These are phyloP conservation scores for Fragariocoptes setiger DNA, from an alignment of 1,140 invertebrate species.

Conservation along the genomic window DNA sequence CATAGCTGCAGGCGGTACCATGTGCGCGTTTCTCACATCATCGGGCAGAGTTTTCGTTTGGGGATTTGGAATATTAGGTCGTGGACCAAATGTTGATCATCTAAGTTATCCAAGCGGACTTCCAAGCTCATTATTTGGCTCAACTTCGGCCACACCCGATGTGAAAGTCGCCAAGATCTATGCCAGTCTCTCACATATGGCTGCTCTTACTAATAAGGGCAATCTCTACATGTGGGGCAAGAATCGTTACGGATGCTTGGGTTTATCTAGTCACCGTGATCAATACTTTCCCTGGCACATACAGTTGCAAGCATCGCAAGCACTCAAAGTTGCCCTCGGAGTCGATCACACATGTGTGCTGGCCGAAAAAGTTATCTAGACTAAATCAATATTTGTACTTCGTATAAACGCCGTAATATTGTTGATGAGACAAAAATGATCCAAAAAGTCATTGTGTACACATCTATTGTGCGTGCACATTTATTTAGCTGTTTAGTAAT, in stretches of 20 bases:
- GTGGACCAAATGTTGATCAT: slow-evolving; percentile 39
- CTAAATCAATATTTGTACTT: no score
- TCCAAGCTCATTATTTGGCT: slow-evolving; percentile 44
- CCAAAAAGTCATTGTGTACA: no score
- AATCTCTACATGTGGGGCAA: slow-evolving; percentile 66
- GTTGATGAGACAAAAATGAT: no score
- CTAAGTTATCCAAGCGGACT: slow-evolving; percentile 31
- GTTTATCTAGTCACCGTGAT: slow-evolving; percentile 38
- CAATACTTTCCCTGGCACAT: slow-evolving; percentile 64
- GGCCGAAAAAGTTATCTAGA: neutral
- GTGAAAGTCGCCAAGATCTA: slow-evolving; percentile 21
- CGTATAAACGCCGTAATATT: no score
- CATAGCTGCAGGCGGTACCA: slow-evolving; percentile 51
- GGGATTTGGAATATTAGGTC: slow-evolving; percentile 66
- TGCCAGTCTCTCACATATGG: slow-evolving; percentile 40
- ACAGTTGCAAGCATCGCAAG: slow-evolving; percentile 14
- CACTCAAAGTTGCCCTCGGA: slow-evolving; percentile 36
- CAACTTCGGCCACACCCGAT: slow-evolving; percentile 40
- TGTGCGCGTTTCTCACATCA: slow-evolving; percentile 52
- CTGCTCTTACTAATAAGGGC: slow-evolving; percentile 33
- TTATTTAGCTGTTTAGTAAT: no score
- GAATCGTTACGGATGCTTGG: slow-evolving; percentile 46
- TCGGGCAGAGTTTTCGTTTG: slow-evolving; percentile 52
- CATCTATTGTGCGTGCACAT: no score
- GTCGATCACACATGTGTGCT: slow-evolving; percentile 36